phyloP scores from a whole-genome alignment of 2,888 invertebrate genomes.

The Coecobrya sp. region DNA sequence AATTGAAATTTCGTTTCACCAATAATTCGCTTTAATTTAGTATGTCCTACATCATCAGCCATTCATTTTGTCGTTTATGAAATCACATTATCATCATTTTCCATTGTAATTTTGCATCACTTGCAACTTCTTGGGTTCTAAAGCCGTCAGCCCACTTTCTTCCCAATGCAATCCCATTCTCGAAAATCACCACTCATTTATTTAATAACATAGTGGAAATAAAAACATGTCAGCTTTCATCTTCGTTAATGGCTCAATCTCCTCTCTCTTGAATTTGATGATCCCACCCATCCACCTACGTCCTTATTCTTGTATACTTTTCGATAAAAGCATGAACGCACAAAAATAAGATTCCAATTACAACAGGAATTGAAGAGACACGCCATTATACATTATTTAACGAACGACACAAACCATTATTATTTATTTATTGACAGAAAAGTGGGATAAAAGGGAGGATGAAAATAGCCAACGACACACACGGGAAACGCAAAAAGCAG shows the following conservation, averaged over 20 bases:
- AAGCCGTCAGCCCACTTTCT: conserved; percentile 9
- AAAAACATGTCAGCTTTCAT: conserved; percentile 19
- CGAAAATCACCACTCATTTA: not conserved
- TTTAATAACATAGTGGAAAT: not conserved
- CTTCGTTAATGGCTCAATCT: not conserved
- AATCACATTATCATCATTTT: too few species aligned
- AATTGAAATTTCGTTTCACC: too few species aligned
- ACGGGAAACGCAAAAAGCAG: not conserved
- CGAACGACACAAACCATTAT: not conserved
- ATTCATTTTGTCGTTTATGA: too few species aligned
- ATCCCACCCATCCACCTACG: not conserved
- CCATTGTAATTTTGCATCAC: not conserved
- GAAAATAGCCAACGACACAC: not conserved
- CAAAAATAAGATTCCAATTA: conserved; percentile 33
- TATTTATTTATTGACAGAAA: conserved; percentile 44
- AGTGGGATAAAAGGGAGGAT: conserved; percentile 21
- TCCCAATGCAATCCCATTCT: not conserved
- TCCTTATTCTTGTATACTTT: not conserved
- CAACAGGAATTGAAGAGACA: not conserved
- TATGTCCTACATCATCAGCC: too few species aligned
- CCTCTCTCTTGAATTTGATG: not conserved
- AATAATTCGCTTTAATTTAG: too few species aligned
- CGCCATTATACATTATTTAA: not conserved
- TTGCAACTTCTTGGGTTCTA: not conserved
- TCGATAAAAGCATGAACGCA: not conserved